phyloP scores from a whole-genome alignment of 2,888 invertebrate species.

The Eupithecia subumbrata region DNA sequence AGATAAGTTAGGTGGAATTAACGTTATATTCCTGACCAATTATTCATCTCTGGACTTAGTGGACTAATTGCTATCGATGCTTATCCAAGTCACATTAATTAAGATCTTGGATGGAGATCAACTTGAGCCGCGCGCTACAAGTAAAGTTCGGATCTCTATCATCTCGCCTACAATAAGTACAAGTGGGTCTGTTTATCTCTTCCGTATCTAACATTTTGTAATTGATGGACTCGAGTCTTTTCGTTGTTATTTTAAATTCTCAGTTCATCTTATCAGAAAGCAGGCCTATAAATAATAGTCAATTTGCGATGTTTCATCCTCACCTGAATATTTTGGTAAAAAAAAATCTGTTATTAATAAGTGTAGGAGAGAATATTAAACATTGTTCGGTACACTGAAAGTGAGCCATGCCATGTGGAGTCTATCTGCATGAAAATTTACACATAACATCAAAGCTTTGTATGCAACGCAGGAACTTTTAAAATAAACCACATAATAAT shows the following conservation, averaged over 20 bases:
- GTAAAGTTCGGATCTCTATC: constrained; percentile 37
- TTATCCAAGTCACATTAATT: constrained; percentile 39
- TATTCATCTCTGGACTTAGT: constrained; percentile 3
- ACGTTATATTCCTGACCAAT: background rate
- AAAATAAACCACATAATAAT: constrained; percentile 67
- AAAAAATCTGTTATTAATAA: background rate
- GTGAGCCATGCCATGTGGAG: constrained; percentile 34
- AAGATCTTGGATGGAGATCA: constrained; percentile 38
- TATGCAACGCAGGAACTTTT: constrained; percentile 56
- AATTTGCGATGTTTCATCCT: background rate
- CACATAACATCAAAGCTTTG: constrained; percentile 44
- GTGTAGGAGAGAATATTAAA: background rate
- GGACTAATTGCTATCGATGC: constrained; percentile 34
- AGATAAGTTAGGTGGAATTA: background rate
- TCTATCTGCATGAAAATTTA: constrained; percentile 31
- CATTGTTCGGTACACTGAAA: background rate
- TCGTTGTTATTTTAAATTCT: background rate
- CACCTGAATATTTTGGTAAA: background rate
- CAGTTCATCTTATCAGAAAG: background rate
- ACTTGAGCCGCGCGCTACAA: constrained; percentile 26
- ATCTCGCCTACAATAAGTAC: constrained; percentile 7
- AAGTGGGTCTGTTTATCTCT: constrained; percentile 8
- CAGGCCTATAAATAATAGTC: background rate
- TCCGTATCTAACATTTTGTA: constrained; percentile 7
- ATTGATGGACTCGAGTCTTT: background rate